Conservation (phyloP, 2,797 vertebrate genomes). For the Gorsachius magnificus region DNA sequence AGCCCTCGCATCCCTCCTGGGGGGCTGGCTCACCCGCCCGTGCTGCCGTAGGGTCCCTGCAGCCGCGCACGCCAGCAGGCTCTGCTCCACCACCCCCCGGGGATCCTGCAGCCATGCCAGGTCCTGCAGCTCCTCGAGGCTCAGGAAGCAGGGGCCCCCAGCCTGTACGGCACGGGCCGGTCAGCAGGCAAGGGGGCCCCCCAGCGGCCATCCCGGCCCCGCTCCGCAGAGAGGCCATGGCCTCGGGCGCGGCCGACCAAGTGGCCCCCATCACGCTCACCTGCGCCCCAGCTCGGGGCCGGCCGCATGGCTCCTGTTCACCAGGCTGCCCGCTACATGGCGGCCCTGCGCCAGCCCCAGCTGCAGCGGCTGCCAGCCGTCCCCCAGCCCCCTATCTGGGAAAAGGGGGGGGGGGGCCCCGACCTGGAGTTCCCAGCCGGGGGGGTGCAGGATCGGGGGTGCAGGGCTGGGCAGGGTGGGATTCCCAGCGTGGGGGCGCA, state of each 20-base stretch:
- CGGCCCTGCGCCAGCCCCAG: slow-evolving; percentile 86
- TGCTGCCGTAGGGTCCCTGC: slow-evolving; percentile 79
- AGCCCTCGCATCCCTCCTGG: not conserved
- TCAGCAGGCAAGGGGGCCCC: not conserved
- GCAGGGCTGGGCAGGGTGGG: too few relatives aligned
- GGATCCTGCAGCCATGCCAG: slow-evolving; percentile 76
- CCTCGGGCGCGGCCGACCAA: too few relatives aligned
- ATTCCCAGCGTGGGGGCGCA: too few relatives aligned
- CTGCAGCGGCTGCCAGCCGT: slow-evolving; percentile 82
- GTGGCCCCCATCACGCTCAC: slow-evolving; percentile 58
- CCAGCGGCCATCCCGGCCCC: too few relatives aligned
- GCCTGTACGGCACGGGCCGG: slow-evolving; percentile 66
- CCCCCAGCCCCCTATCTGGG: slow-evolving; percentile 85
- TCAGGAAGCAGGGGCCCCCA: slow-evolving; percentile 87
- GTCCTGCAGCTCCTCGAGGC: slow-evolving; percentile 79
- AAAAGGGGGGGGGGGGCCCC: too few relatives aligned
- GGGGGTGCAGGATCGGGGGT: not conserved
- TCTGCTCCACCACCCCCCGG: slow-evolving; percentile 78
- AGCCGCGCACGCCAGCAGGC: slow-evolving; percentile 83
- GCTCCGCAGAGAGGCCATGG: not conserved
- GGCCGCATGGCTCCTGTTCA: slow-evolving; percentile 77
- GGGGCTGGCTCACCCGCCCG: slow-evolving; percentile 79
- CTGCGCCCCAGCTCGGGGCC: slow-evolving; percentile 79
- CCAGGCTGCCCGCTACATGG: slow-evolving; percentile 84
- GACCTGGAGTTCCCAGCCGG: too few relatives aligned